Conservation (phyloP, 2,113 vertebrate species). For the Oenanthe oenanthe region DNA sequence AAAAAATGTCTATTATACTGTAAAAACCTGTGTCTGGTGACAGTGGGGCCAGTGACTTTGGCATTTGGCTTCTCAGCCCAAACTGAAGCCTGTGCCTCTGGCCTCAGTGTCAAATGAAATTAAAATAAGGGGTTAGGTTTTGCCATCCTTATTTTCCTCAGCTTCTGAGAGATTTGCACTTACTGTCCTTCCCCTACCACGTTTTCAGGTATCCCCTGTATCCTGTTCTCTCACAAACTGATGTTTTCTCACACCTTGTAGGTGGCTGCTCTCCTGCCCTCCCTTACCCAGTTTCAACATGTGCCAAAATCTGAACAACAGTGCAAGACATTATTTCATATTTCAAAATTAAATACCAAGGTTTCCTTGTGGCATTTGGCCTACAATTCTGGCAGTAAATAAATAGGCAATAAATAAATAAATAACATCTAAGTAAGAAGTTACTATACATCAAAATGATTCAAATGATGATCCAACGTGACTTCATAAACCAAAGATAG, state of each 20-base stretch:
- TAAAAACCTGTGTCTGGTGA: not conserved
- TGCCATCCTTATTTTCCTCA: not conserved
- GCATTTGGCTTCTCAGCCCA: not conserved
- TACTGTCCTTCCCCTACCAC: too few relatives aligned
- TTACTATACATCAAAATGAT: not conserved
- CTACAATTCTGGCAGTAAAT: not conserved
- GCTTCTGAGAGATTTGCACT: not conserved
- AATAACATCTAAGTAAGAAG: not conserved
- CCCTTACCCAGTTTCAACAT: not conserved
- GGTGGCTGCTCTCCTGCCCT: too few relatives aligned
- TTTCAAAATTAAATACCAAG: not conserved
- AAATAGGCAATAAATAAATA: not conserved
- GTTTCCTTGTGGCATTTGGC: not conserved
- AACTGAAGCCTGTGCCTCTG: fast-evolving
- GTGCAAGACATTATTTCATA: not conserved
- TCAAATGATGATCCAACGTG: not conserved
- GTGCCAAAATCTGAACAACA: not conserved
- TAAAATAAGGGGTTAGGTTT: not conserved
- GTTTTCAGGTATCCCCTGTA: fast-evolving
- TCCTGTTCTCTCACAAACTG: fast-evolving
- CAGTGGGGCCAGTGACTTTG: not conserved
- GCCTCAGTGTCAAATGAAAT: not conserved
- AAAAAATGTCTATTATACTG: not conserved
- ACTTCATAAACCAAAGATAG: not conserved
- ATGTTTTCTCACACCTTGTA: not conserved